Percentiles rank a stretch among this genome's conserved stretches.
Conservation (phyloP, 1,140 invertebrate genomes). For the Drosophila equinoxialis region DNA sequence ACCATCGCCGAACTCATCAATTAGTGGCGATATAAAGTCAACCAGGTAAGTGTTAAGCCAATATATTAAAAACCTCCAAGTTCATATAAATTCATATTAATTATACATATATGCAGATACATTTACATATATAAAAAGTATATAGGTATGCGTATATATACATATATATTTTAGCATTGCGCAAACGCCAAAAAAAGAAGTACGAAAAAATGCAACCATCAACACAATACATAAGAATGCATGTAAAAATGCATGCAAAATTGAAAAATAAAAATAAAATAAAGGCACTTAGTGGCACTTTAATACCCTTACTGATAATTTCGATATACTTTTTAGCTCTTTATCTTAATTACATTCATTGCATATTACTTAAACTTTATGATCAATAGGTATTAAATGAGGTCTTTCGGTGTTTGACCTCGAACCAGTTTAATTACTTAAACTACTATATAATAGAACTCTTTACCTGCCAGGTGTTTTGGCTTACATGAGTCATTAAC, state of each 20-base stretch:
- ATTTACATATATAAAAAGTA: background rate
- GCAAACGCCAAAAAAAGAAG: slow-evolving; percentile 57
- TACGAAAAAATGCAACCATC: slow-evolving; percentile 38
- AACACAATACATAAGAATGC: slow-evolving; percentile 49
- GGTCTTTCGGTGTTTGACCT: no score
- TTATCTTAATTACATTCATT: no score
- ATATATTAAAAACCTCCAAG: slow-evolving; percentile 7
- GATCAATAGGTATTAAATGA: no score
- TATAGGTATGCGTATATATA: slow-evolving; percentile 1
- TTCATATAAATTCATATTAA: background rate
- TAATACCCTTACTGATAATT: slow-evolving; percentile 16
- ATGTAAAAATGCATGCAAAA: slow-evolving; percentile 44
- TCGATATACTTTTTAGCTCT: no score
- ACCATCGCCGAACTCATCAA: slow-evolving; percentile 83
- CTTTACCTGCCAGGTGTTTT: no score
- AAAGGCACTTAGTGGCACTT: background rate
- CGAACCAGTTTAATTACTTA: no score
- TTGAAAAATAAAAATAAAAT: slow-evolving; percentile 37
- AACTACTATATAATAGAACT: no score
- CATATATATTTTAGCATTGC: slow-evolving; percentile 51
- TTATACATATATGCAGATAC: slow-evolving; percentile 18
- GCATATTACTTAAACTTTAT: no score
- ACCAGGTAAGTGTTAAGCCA: slow-evolving; percentile 61
- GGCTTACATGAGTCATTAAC: no score
- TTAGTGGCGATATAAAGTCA: slow-evolving; percentile 77